Conservation (phyloP, 2,113 vertebrate genomes). For the Pseudorectes ferrugineus region DNA sequence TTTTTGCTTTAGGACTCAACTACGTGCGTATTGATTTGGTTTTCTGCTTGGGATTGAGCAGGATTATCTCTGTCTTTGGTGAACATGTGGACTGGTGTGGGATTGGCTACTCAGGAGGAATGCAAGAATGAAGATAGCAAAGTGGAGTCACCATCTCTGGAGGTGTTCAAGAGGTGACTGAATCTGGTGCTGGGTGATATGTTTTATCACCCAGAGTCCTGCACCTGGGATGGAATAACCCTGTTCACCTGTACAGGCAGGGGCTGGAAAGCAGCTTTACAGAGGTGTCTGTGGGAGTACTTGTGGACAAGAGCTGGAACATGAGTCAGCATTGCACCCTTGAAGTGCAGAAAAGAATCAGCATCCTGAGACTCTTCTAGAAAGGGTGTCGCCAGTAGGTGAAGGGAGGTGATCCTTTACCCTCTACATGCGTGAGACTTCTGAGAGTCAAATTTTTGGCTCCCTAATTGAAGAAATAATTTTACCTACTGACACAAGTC, state of each 20-base stretch:
- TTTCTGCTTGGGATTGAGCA: neutral
- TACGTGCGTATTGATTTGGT: neutral
- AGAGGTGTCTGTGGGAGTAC: neutral
- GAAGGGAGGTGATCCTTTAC: neutral
- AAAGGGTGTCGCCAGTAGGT: neutral
- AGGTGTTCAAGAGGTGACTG: neutral
- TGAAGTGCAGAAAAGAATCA: neutral
- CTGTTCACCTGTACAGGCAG: neutral
- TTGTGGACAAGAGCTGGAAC: neutral
- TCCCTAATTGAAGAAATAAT: neutral
- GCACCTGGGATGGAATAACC: neutral
- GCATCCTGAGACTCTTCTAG: neutral
- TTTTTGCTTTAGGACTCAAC: neutral
- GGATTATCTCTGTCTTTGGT: neutral
- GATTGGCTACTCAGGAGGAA: neutral
- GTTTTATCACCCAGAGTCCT: neutral
- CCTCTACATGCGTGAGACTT: neutral
- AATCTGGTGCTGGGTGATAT: neutral
- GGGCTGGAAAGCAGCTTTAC: neutral
- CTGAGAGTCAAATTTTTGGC: neutral
- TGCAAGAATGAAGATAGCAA: neutral
- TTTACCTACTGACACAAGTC: neutral
- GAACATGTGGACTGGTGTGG: neutral
- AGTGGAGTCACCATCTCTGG: neutral
- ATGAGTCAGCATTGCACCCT: neutral